Evolutionary conservation across 2,797 vertebrate genomes (phyloP).

Genomic region (Muraenolepis orangiensis): DNA sequence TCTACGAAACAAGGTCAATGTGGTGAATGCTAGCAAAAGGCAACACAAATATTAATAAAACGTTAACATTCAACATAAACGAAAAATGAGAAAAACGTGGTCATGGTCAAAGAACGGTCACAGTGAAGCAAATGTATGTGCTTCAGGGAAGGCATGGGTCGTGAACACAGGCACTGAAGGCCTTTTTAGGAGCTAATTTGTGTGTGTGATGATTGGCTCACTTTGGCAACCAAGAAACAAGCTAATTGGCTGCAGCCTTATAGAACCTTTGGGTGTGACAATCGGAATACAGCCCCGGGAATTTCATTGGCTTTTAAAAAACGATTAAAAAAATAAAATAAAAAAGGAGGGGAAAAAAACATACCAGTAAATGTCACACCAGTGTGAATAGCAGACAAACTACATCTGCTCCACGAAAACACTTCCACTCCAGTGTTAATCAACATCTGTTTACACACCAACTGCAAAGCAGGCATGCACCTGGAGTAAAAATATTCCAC

Average conservation of each 20-base stretch:
- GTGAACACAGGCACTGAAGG: not conserved
- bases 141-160: not conserved
- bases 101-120: not conserved
- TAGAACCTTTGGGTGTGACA: not conserved
- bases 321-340: no score
- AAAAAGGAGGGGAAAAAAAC: no score
- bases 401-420: not conserved
- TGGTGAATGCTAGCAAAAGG: conserved; percentile 1
- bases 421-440: not conserved
- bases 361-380: no score
- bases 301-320: not conserved
- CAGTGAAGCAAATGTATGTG: not conserved
- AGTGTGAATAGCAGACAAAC: not conserved
- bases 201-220: not conserved
- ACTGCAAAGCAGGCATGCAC: no score
- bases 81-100: not conserved
- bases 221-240: not conserved
- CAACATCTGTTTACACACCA: no score
- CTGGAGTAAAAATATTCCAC: not conserved
- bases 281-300: not conserved
- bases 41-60: not conserved
- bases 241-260: not conserved
- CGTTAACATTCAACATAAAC: not conserved
- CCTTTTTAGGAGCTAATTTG: not conserved
- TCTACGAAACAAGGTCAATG: not conserved